Base-by-base conservation (phyloP, 2,888 invertebrate genomes). In the Cheilosia grossa region DNA sequence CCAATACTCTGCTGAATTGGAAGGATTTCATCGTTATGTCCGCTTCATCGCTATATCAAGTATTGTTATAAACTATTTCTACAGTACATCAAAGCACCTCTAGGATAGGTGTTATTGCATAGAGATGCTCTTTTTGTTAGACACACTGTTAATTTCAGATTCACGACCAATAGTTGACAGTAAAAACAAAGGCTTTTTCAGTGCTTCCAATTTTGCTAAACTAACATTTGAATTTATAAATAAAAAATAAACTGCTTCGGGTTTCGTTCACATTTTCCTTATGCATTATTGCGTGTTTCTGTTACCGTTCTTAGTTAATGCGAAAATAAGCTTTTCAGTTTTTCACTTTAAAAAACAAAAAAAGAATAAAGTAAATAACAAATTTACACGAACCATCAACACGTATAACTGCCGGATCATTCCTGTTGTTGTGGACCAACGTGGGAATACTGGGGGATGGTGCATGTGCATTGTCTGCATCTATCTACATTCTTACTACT, bases 371-470 rank as follows among this genome's bases (percentile, higher is more conserved):
- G 51, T 53, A 47, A 63, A 54, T n/a, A 19, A 66, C 30, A 53
- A 47, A 53, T 30, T 74, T 17, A 63, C 5, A 56, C 44, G 27
- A 79, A 63, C 74, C 64, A 74, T 40, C 27, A 56, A 47, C 69
- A 69, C 13, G 58, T 58, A 17, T 58, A 74, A 67, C 74, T 24
- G 63, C 37, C 53, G 66, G 66, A 67, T 49, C 47, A 37, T 51
- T 72, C 63, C 63, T 66, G 66, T 75, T 70, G 59, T 70, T 83
- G 74, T 75, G 64, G 79, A 70, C 44, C 53, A 69, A 51, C 73
- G 67, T 79, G 63, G 72, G 73, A 74, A 30, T 15, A 33, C 42
- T 53, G 30, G 51, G 53, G 66, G 42, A 63, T 37, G 75, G 69
- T 70, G 86, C 78, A 80, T 86, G 85, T 53, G 51, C 44, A 51